These are phyloP conservation scores for Andrena bucephala DNA, from an alignment of 2,888 invertebrate genomes.

Conservation along the genomic window DNA sequence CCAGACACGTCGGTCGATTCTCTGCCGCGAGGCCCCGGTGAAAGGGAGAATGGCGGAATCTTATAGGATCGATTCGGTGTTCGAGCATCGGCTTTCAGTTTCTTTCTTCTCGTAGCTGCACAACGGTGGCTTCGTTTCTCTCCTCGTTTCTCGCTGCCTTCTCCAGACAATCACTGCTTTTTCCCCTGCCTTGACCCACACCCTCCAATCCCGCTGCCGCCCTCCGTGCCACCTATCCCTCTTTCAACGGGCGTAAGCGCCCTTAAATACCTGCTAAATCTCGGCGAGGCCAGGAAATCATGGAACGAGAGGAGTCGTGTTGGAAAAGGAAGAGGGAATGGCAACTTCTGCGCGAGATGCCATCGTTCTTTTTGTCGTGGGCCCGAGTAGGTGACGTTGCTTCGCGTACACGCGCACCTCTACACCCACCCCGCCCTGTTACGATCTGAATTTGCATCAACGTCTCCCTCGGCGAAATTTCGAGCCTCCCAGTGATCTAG, in stretches of 20 bases:
- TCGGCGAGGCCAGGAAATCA: slow-evolving; percentile 62
- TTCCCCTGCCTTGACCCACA: slow-evolving; percentile 5
- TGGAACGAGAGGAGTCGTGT: slow-evolving; percentile 41
- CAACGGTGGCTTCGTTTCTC: slow-evolving; percentile 36
- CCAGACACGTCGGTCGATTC: slow-evolving; percentile 66
- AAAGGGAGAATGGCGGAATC: slow-evolving; percentile 63
- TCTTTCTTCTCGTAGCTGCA: slow-evolving; percentile 52
- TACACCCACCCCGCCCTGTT: slow-evolving; percentile 33
- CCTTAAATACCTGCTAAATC: slow-evolving; percentile 72
- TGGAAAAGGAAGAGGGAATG: slow-evolving; percentile 45
- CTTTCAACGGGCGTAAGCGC: slow-evolving; percentile 64
- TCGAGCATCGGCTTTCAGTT: slow-evolving; percentile 71
- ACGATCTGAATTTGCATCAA: slow-evolving; percentile 67
- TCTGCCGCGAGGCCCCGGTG: slow-evolving; percentile 54
- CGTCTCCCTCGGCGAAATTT: slow-evolving; percentile 60
- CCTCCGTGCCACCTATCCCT: slow-evolving; percentile 58
- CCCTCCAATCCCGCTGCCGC: slow-evolving; percentile 23
- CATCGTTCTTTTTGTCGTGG: slow-evolving; percentile 16
- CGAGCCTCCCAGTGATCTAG: slow-evolving; percentile 23
- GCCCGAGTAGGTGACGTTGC: slow-evolving; percentile 2
- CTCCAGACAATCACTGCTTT: slow-evolving; percentile 50
- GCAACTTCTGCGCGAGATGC: slow-evolving; percentile 46
- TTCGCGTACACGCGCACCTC: neutral
- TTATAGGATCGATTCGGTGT: slow-evolving; percentile 69
- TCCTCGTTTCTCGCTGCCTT: slow-evolving; percentile 29